Conservation (phyloP, 2,797 vertebrate species). For the Acropternis orthonyx region DNA sequence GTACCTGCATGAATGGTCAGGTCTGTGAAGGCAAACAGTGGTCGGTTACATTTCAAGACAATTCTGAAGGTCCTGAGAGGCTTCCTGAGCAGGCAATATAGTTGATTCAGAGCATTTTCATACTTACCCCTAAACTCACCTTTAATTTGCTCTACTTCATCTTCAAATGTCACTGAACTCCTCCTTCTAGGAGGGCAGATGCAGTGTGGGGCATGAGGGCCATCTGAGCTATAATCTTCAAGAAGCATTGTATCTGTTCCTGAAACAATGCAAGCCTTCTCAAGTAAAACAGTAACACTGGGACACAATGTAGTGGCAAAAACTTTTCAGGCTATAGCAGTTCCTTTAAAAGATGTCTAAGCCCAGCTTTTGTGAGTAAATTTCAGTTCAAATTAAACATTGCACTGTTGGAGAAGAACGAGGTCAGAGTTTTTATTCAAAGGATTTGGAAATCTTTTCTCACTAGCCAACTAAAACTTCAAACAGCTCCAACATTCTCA, state of each 20-base stretch:
- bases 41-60: background rate
- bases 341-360: background rate
- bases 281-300: background rate
- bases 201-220: slow-evolving; percentile 72
- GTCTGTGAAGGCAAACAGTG: background rate
- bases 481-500: background rate
- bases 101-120: background rate
- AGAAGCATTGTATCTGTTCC: slow-evolving; percentile 96
- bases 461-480: background rate
- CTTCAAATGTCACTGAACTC: slow-evolving; percentile 97
- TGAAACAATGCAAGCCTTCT: slow-evolving; percentile 40
- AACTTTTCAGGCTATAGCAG: background rate
- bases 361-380: background rate
- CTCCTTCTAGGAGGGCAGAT: slow-evolving; percentile 83
- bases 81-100: background rate
- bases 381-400: background rate
- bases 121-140: slow-evolving; percentile 72
- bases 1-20: background rate
- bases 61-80: background rate
- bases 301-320: background rate
- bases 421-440: background rate
- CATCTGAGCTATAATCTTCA: slow-evolving; percentile 87
- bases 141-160: slow-evolving; percentile 92
- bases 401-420: background rate
- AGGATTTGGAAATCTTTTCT: background rate